Evolutionary conservation across 1,140 invertebrate species (phyloP).

Genomic region (Panonychus citri): DNA sequence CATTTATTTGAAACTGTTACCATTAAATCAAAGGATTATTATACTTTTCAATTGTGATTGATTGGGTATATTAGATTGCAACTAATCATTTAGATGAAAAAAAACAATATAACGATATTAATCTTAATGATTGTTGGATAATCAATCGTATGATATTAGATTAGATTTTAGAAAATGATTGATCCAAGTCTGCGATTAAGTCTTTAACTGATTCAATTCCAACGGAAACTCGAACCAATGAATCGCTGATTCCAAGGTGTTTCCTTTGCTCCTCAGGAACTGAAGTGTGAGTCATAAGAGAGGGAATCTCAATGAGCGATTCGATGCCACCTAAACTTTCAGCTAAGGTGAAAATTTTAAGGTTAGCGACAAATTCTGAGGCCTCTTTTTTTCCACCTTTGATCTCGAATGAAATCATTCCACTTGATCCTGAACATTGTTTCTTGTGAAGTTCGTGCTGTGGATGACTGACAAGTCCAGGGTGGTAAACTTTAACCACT

Average conservation of each 20-base stretch:
- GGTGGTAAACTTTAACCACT: slow-evolving; percentile 61
- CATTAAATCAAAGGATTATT: no score
- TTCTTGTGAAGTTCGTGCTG: slow-evolving; percentile 56
- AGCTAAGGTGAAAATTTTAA: slow-evolving; percentile 68
- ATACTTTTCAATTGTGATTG: no score
- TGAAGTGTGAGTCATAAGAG: slow-evolving; percentile 22
- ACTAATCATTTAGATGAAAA: no score
- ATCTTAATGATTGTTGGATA: no score
- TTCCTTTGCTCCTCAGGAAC: slow-evolving; percentile 37
- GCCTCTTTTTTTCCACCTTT: slow-evolving; percentile 54
- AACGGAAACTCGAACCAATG: slow-evolving; percentile 66
- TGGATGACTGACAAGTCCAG: slow-evolving; percentile 71
- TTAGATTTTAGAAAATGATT: background rate
- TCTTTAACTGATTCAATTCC: slow-evolving; percentile 70
- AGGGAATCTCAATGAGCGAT: slow-evolving; percentile 50
- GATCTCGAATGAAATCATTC: slow-evolving; percentile 73
- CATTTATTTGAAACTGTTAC: no score
- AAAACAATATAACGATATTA: no score
- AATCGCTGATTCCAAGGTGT: slow-evolving; percentile 58
- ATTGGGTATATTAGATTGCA: no score
- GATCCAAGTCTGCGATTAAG: slow-evolving; percentile 53
- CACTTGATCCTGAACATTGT: slow-evolving; percentile 71
- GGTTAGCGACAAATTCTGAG: slow-evolving; percentile 42
- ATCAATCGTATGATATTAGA: no score
- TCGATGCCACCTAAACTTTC: slow-evolving; percentile 90